Percentiles rank a stretch among this genome's conserved stretches.
These are phyloP conservation scores for Spialia ferax DNA, from an alignment of 2,888 invertebrate genomes.

Conservation along the genomic window DNA sequence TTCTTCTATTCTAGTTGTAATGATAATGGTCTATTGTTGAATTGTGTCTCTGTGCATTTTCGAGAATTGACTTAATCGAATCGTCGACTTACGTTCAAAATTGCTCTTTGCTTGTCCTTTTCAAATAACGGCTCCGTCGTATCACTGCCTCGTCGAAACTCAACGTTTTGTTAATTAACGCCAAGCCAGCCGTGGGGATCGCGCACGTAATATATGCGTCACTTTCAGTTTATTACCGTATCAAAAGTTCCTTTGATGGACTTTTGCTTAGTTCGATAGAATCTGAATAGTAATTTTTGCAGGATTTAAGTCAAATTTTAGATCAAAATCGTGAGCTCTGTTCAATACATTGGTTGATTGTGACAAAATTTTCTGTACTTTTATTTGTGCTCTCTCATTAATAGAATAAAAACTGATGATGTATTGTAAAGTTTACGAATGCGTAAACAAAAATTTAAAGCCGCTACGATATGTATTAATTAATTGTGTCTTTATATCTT, in stretches of 20 bases:
- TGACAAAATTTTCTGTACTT: too few relatives aligned
- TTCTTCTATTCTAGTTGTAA: too few relatives aligned
- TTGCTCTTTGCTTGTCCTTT: slow-evolving; percentile 10
- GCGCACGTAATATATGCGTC: slow-evolving; percentile 15
- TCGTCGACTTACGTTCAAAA: background rate
- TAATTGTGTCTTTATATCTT: too few relatives aligned
- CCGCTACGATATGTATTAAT: too few relatives aligned
- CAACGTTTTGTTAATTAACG: slow-evolving; percentile 26
- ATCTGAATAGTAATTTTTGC: background rate
- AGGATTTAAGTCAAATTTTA: background rate
- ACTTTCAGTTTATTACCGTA: slow-evolving; percentile 1
- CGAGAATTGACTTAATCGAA: background rate
- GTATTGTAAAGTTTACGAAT: too few relatives aligned
- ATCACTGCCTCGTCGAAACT: slow-evolving; percentile 22
- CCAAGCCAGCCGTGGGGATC: slow-evolving; percentile 19
- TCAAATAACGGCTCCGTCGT: slow-evolving; percentile 24
- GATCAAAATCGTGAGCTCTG: background rate
- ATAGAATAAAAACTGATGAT: too few relatives aligned
- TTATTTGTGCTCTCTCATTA: too few relatives aligned
- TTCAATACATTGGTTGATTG: too few relatives aligned
- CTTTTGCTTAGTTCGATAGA: background rate
- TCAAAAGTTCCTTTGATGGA: slow-evolving; percentile 9
- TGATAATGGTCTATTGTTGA: too few relatives aligned
- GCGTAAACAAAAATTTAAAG: too few relatives aligned
- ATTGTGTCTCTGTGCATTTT: background rate